Evolutionary conservation across 1,140 invertebrate genomes (phyloP).

Genomic region (Metopolophium dirhodum): DNA sequence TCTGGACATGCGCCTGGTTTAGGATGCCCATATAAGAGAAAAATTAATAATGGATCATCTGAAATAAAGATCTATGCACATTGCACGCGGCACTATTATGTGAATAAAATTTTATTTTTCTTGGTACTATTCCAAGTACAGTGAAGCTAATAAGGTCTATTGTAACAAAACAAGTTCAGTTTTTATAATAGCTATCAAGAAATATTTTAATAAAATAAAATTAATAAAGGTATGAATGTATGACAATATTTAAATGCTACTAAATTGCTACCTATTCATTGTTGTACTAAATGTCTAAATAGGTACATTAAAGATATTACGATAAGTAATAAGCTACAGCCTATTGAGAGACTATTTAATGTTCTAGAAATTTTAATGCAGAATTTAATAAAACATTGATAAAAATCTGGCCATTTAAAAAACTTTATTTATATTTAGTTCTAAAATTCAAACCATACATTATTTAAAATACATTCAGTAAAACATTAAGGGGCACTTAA

Average conservation of each 20-base stretch:
- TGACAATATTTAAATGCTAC: too few relatives aligned
- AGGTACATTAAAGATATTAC: not conserved
- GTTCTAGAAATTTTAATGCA: not conserved
- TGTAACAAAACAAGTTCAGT: not conserved
- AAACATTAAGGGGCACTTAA: too few relatives aligned
- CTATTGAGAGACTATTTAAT: not conserved
- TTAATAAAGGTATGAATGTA: not conserved
- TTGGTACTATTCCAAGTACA: not conserved
- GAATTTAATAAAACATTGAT: not conserved
- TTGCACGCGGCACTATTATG: not conserved
- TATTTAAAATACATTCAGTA: not conserved
- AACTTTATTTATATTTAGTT: not conserved
- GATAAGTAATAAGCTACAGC: not conserved
- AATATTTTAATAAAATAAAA: not conserved
- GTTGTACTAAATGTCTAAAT: not conserved
- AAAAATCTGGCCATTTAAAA: not conserved
- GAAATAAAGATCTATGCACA: not conserved
- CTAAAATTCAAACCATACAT: not conserved
- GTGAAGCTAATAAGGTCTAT: not conserved
- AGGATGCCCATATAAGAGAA: not conserved
- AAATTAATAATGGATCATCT: not conserved
- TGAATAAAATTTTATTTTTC: slow-evolving; percentile 1
- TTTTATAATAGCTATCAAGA: not conserved
- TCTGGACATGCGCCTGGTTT: not conserved
- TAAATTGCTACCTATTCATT: not conserved